A percentile compares a stretch with the other conserved stretches of the same genome.
phyloP scores from a whole-genome alignment of 1,140 invertebrate genomes.

The Drosophila ercepeae region DNA sequence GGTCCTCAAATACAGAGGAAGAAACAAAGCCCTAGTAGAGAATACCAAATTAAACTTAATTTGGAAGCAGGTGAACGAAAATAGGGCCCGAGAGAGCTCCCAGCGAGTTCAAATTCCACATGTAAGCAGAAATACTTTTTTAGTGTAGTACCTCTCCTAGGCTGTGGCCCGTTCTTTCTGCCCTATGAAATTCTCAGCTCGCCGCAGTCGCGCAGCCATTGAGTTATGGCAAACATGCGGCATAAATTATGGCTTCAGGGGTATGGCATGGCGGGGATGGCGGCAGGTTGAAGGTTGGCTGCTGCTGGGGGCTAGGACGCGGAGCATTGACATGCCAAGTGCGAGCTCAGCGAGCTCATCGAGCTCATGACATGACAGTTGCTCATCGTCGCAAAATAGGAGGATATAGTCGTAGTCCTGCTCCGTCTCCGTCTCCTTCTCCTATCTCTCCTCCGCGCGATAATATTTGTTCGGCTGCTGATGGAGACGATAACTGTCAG shows the following conservation, averaged over 20 bases:
- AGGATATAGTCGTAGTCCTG: not conserved
- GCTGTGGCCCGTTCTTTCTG: conserved; percentile 3
- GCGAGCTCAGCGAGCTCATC: conserved; percentile 30
- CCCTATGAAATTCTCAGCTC: conserved; percentile 35
- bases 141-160: not conserved
- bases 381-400: conserved; percentile 50
- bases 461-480: conserved; percentile 39
- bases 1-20: not conserved
- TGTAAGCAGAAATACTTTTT: too few species aligned
- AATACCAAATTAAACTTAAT: too few species aligned
- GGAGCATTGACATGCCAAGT: conserved; percentile 75
- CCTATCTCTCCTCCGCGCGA: not conserved
- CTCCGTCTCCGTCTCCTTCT: not conserved
- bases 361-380: conserved; percentile 68
- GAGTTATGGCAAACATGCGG: conserved; percentile 80
- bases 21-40: not conserved
- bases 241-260: conserved; percentile 73
- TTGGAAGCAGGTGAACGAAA: not conserved
- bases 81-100: not conserved
- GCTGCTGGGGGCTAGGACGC: conserved; percentile 12
- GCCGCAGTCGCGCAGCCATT: conserved; percentile 61
- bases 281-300: conserved; percentile 29
- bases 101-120: too few species aligned
- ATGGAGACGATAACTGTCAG: conserved; percentile 68
- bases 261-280: conserved; percentile 22